These are phyloP conservation scores for Drosophila ochracea DNA, from an alignment of 2,888 invertebrate species.

Conservation along the genomic window DNA sequence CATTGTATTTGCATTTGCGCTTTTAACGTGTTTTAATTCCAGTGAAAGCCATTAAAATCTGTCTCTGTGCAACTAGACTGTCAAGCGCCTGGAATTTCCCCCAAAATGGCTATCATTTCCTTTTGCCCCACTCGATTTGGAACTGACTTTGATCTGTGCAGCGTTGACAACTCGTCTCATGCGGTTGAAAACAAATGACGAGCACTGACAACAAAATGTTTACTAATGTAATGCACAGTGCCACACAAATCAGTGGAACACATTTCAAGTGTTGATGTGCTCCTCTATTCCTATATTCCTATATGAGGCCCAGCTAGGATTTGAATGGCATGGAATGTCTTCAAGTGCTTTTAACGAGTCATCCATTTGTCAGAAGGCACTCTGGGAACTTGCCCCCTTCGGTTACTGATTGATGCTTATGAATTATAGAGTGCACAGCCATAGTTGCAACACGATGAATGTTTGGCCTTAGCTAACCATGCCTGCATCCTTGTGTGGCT, in stretches of 20 bases:
- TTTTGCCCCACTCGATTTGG: background rate
- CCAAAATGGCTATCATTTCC: background rate
- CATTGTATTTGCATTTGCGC: slow-evolving; percentile 12
- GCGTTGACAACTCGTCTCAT: slow-evolving; percentile 23
- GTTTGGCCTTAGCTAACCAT: slow-evolving; percentile 5
- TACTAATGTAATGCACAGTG: slow-evolving; percentile 75
- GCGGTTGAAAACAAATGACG: slow-evolving; percentile 71
- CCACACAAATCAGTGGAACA: slow-evolving; percentile 35
- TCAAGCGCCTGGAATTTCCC: slow-evolving; percentile 1
- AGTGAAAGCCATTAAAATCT: slow-evolving; percentile 67
- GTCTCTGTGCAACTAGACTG: slow-evolving; percentile 15
- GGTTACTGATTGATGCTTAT: slow-evolving; percentile 74
- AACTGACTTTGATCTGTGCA: slow-evolving; percentile 9
- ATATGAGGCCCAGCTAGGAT: slow-evolving; percentile 28
- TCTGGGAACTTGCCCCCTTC: slow-evolving; percentile 13
- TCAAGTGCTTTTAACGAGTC: slow-evolving; percentile 41
- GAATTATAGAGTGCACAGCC: slow-evolving; percentile 69
- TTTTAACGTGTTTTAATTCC: slow-evolving; percentile 53
- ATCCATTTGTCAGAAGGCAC: slow-evolving; percentile 48
- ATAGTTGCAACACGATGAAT: slow-evolving; percentile 5
- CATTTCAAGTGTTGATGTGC: slow-evolving; percentile 33
- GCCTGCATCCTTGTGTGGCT: slow-evolving; percentile 11
- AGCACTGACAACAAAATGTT: slow-evolving; percentile 78
- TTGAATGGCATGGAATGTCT: slow-evolving; percentile 8
- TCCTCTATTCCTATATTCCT: background rate